Evolutionary conservation across 2,113 vertebrate species (phyloP).

Genomic region (Noctilio leporinus): DNA sequence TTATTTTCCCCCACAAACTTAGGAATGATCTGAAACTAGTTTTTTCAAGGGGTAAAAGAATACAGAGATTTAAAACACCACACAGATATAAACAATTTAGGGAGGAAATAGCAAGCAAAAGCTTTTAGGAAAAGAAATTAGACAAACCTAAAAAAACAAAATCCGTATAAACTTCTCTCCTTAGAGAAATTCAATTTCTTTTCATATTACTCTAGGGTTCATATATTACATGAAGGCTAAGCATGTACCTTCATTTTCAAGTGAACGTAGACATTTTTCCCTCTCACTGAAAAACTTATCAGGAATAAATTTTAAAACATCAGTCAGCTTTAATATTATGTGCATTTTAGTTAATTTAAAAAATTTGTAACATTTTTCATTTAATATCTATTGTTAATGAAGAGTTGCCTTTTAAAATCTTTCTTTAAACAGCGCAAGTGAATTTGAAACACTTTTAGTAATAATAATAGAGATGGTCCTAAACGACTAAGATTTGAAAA

Average conservation of each 20-base stretch:
- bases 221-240: not conserved
- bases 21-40: not conserved
- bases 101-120: not conserved
- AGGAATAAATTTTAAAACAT: not conserved
- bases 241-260: not conserved
- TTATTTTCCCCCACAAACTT: not conserved
- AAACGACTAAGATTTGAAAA: not conserved
- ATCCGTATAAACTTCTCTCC: not conserved
- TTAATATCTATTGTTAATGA: not conserved
- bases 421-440: not conserved
- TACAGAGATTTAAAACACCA: not conserved
- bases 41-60: not conserved
- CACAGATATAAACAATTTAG: not conserved
- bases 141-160: not conserved
- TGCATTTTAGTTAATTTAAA: not conserved
- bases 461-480: not conserved
- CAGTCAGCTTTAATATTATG: not conserved
- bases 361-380: not conserved
- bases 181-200: not conserved
- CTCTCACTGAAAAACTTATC: not conserved
- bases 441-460: not conserved
- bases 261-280: not conserved
- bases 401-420: conserved; percentile 2
- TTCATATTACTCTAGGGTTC: not conserved
- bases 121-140: not conserved